Evolutionary conservation across 2,888 invertebrate species (phyloP), one percentile per base, ranked within the genome.

Genomic region (Tenthredo scrophulariae): DNA sequence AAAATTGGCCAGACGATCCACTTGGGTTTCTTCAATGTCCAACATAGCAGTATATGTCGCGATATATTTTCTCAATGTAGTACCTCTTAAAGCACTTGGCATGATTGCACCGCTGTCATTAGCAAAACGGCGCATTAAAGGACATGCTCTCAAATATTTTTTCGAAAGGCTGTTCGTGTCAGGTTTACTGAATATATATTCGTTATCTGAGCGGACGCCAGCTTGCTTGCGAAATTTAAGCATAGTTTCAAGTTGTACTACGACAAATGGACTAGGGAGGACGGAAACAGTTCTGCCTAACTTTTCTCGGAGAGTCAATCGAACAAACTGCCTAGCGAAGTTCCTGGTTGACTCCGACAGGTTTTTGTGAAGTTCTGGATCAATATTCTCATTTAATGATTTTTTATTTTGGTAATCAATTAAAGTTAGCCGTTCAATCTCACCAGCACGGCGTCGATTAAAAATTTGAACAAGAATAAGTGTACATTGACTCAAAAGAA

Each of bases 381-480:
- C 65, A 50, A 84, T 50, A 84, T 22, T 70, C 43, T 43, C 72
- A 2, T 26, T 67, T 10, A 83, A 65, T 40, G 18, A n/a, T 33
- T 67, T 29, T 83, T 67, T 72, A 65, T 83, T 83, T 83, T 83
- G 4, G 18, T 67, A 83, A 70, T 83, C 37, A 29, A 72, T 70
- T 58, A 83, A 43, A 26, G 22, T 83, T 33, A 83, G 46, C n/a
- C 83, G 10, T 70, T 83, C 83, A 37, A 62, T 62, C 26, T 26
- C 62, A 62, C 62, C 62, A 62, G 62, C 62, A 26, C 26, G 62
- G 26, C 83, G 83, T 10, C 40, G 7, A 62, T 62, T 62, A 3
- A 62, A 62, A 22, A 62, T 62, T 62, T 62, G 62, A 62, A 62
- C 37, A 26, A 37, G 33, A 37, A 83, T 33, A 15, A 83, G 46